phyloP scores from a whole-genome alignment of 2,888 invertebrate genomes.

The Pseudococcus viburni region DNA sequence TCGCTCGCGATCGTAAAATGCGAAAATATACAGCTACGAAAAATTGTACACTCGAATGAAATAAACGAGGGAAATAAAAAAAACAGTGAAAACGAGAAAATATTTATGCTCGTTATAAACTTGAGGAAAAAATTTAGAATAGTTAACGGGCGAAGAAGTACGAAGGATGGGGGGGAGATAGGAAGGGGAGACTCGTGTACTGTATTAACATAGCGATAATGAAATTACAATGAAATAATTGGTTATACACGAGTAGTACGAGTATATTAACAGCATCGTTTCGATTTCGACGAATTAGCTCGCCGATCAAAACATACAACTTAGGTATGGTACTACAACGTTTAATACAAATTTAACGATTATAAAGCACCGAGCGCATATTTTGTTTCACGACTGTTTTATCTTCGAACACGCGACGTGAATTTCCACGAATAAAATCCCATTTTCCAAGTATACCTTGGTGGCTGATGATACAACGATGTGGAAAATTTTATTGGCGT shows the following conservation, averaged over 20 bases:
- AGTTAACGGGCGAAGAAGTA: no score
- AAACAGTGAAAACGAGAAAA: not conserved
- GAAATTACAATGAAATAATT: constrained; percentile 43
- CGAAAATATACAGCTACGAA: not conserved
- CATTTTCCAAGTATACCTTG: not conserved
- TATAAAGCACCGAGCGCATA: not conserved
- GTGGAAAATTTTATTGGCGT: not conserved
- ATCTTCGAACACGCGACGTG: not conserved
- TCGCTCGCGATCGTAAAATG: constrained; percentile 34
- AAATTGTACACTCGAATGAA: not conserved
- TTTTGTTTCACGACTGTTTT: not conserved
- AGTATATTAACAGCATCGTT: not conserved
- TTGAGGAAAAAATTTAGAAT: constrained; percentile 9
- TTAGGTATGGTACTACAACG: not conserved
- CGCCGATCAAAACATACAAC: not conserved
- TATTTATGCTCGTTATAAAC: constrained; percentile 23
- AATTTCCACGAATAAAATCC: not conserved
- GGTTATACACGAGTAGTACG: not conserved
- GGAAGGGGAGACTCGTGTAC: not conserved
- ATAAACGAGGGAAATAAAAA: not conserved
- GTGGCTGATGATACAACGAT: not conserved
- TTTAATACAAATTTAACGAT: not conserved
- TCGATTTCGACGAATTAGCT: not conserved
- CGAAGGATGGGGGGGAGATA: not conserved
- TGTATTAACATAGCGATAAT: constrained; percentile 18